Base-by-base conservation (phyloP, 2,888 invertebrate species). In the Caenorhabditis auriculariae region DNA sequence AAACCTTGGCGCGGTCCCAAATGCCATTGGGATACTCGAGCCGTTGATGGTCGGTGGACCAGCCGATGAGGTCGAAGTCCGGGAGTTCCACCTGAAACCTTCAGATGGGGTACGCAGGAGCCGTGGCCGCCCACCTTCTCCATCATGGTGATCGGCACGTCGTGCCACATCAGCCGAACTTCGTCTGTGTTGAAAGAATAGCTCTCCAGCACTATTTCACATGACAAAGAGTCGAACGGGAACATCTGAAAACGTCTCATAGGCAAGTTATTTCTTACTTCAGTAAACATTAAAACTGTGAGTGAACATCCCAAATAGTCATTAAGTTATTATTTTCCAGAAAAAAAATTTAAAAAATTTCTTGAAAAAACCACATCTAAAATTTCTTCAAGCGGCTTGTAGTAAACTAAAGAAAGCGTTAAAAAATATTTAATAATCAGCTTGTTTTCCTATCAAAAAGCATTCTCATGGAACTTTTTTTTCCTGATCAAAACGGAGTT, bases 161-260 rank as follows among this genome's bases (percentile, higher is more conserved):
- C 78, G 47, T 80, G 80, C 80, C 80, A 80, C 28, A 76, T 60
- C 37, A 80, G 48, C 19, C 77, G 67, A 1, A 81, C 81, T 64
- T 81, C 81, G 39, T 74, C 81, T 4, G 77, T 73, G 43, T 81
- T 81, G 60, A 79, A 81, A 4, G 78, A 78, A 60, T 81, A 81
- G 32, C 68, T 68, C 55, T 81, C 81, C 35, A 81, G 72, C 9
- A 78, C 70, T 17, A 81, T 70, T 50, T 71, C 72, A 63, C 72
- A 72, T 21, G 74, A 75, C 7, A 75, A 37, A 3, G 73, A 69
- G 58, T 82, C 81, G 64, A 81, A 81, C 3, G 81, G 81, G 56
- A 81, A 81, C 78, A 79, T 80, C 69, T 74, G 44, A 62, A 72
- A 43, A 27, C 17, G 6, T 37, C n/a, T n/a, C n/a, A n/a, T n/a